These are phyloP conservation scores for Drosophila kohkoa DNA, from an alignment of 1,140 invertebrate genomes.

Conservation along the genomic window DNA sequence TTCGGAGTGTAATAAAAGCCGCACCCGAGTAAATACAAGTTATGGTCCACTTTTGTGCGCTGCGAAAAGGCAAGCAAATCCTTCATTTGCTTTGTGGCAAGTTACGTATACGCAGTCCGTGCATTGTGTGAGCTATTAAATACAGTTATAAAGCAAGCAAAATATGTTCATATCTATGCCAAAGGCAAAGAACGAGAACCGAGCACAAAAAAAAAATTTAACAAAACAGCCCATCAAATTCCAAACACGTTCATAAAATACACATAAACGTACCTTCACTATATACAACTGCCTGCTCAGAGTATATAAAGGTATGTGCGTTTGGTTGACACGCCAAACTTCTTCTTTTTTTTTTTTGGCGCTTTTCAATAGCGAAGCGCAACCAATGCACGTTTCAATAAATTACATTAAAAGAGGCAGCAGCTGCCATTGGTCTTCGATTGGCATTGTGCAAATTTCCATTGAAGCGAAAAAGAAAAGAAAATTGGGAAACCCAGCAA, in stretches of 20 bases:
- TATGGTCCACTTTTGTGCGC: constrained; percentile 44
- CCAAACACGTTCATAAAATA: constrained; percentile 65
- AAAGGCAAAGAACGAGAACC: not conserved
- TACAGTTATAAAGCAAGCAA: constrained; percentile 53
- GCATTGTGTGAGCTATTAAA: constrained; percentile 53
- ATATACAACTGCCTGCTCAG: constrained; percentile 5
- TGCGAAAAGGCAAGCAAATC: constrained; percentile 32
- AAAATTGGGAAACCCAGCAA: not conserved
- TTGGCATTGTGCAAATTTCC: constrained; percentile 1
- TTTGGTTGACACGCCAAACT: constrained; percentile 54
- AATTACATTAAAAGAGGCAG: constrained; percentile 64
- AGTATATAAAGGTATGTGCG: constrained; percentile 27
- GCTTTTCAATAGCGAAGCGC: constrained; percentile 35
- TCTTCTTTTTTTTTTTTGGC: not conserved
- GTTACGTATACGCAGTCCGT: constrained; percentile 10
- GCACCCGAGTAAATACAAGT: constrained; percentile 49
- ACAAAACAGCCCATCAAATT: constrained; percentile 50
- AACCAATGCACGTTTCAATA: constrained; percentile 66
- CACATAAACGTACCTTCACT: constrained; percentile 23
- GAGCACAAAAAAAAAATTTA: constrained; percentile 10
- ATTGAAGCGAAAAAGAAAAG: constrained; percentile 2
- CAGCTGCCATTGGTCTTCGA: constrained; percentile 20
- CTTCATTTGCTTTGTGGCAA: constrained; percentile 28
- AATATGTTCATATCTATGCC: constrained; percentile 52
- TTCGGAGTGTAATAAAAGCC: constrained; percentile 47